A percentile compares a stretch with the other conserved stretches of the same genome.
phyloP scores from a whole-genome alignment of 2,797 vertebrate species.

The Alosa sapidissima region DNA sequence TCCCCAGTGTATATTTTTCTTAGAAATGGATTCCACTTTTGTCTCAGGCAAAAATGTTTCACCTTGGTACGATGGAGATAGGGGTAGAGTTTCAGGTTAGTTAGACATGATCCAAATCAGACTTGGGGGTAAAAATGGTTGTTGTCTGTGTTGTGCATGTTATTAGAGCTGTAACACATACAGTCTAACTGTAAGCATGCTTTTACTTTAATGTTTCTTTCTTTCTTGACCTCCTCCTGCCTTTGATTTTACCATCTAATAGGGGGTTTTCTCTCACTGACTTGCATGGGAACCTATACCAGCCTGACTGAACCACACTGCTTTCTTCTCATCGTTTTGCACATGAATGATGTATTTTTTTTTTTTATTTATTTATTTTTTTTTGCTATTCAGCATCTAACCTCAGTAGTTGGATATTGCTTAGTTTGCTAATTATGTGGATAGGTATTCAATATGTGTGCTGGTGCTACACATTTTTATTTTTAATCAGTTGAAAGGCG shows the following conservation, averaged over 20 bases:
- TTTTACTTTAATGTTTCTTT: constrained; percentile 12
- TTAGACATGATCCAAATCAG: not conserved
- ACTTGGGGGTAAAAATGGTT: not conserved
- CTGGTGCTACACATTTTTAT: not conserved
- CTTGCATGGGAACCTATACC: constrained; percentile 37
- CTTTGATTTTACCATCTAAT: constrained; percentile 36
- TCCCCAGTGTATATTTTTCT: no score
- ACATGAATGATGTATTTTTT: not conserved
- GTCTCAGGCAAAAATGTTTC: no score
- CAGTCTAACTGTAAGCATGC: not conserved
- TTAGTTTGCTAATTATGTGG: not conserved
- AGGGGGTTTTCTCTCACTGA: constrained; percentile 25
- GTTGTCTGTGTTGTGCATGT: not conserved
- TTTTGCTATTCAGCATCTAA: not conserved
- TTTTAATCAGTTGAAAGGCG: not conserved
- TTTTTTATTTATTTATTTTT: no score
- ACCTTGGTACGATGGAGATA: not conserved
- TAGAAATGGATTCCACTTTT: no score
- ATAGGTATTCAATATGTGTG: not conserved
- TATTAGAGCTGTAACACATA: not conserved
- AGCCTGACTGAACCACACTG: constrained; percentile 15
- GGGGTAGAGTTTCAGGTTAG: not conserved
- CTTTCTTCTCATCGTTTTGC: constrained; percentile 28
- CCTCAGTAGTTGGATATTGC: not conserved
- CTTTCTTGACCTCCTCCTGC: constrained; percentile 34